These are phyloP conservation scores for Montipora efflorescens DNA, from an alignment of 64 coral and sea anemone species.

Conservation along the genomic window DNA sequence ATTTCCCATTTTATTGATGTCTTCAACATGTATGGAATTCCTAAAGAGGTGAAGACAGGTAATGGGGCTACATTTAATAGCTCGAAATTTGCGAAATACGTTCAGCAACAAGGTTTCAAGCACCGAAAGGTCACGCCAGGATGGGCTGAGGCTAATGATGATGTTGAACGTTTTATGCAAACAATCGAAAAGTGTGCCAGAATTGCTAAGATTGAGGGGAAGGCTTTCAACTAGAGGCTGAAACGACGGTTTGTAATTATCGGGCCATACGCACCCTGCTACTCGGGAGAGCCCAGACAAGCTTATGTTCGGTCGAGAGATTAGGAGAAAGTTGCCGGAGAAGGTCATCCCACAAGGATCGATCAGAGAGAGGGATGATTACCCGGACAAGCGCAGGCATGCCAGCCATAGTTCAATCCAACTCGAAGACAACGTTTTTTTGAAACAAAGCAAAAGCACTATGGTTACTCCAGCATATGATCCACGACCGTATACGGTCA, in stretches of 20 bases:
- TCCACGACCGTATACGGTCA: neutral
- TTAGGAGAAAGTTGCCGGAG: neutral
- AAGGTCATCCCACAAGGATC: neutral
- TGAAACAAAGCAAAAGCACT: neutral
- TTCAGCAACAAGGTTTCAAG: neutral
- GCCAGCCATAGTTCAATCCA: neutral
- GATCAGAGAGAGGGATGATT: neutral
- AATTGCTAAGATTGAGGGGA: neutral
- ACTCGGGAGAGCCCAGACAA: neutral
- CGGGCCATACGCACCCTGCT: neutral
- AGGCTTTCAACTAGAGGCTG: neutral
- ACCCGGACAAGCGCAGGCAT: neutral
- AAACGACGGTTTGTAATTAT: neutral
- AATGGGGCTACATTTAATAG: neutral
- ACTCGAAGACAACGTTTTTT: neutral
- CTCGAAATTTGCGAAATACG: neutral
- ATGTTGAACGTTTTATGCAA: neutral
- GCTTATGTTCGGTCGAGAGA: neutral
- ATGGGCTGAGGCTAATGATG: neutral
- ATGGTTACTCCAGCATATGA: neutral
- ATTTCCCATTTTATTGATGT: conserved; percentile 29
- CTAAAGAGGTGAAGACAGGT: neutral
- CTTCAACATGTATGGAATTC: conserved; percentile 12
- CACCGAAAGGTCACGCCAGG: neutral
- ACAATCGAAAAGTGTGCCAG: neutral